Evolutionary conservation across 2,113 vertebrate species (phyloP).

Genomic region (Grammomys dolichurus): DNA sequence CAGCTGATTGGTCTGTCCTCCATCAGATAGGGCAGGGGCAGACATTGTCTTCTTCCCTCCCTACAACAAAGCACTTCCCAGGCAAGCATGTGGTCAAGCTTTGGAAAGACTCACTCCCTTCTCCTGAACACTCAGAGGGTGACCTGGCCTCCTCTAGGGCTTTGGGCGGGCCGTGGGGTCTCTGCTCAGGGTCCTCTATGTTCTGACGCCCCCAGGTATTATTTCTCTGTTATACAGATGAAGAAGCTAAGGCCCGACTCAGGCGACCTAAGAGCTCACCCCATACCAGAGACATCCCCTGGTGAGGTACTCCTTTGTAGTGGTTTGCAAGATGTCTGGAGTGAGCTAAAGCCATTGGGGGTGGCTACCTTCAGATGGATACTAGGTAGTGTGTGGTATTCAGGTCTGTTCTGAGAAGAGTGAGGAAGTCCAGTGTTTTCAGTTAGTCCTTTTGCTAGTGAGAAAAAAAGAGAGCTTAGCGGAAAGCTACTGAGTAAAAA

Average conservation of each 20-base stretch:
- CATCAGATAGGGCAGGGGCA: neutral
- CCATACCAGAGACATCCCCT: neutral
- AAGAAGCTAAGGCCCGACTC: neutral
- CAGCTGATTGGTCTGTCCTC: neutral
- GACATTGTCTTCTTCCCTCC: neutral
- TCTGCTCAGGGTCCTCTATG: too few relatives aligned
- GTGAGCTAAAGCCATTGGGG: neutral
- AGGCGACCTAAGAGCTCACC: neutral
- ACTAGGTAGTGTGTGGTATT: neutral
- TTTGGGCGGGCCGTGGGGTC: neutral
- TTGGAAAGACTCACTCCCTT: neutral
- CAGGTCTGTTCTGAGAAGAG: neutral
- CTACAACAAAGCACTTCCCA: neutral
- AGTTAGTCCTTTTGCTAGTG: neutral
- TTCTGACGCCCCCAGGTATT: neutral
- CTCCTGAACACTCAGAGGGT: neutral
- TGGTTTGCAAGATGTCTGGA: neutral
- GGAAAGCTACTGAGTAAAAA: too few relatives aligned
- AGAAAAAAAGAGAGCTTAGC: neutral
- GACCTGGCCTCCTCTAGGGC: neutral
- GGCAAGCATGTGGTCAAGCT: neutral
- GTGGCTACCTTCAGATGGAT: neutral
- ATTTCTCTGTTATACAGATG: slow-evolving; percentile 9
- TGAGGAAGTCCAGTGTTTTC: neutral
- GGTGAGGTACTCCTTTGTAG: neutral